Conservation (phyloP, 1,140 invertebrate genomes). For the Neoseiulus cucumeris region DNA sequence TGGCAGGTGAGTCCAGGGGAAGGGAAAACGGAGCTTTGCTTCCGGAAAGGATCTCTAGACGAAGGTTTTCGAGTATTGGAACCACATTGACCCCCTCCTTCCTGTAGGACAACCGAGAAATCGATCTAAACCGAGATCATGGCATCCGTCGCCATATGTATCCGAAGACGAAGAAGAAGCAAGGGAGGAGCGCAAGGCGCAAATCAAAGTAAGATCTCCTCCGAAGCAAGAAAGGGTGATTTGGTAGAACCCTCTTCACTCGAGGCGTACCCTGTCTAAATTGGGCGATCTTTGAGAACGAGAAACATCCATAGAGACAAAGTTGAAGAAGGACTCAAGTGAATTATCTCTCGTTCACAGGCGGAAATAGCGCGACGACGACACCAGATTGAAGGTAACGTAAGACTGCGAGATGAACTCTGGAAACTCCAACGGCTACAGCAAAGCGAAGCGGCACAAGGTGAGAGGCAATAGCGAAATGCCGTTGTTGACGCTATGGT, state of each 20-base stretch:
- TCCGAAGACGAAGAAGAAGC: constrained; percentile 9
- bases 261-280: not conserved
- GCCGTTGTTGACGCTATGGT: too few relatives aligned
- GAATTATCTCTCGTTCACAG: not conserved
- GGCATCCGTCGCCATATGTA: constrained; percentile 37
- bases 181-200: constrained; percentile 7
- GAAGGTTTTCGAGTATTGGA: too few relatives aligned
- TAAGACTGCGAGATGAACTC: constrained; percentile 35
- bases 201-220: not conserved
- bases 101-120: not conserved
- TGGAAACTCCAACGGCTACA: constrained; percentile 31
- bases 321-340: too few relatives aligned
- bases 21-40: too few relatives aligned
- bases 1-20: not conserved
- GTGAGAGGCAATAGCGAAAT: too few relatives aligned
- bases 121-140: constrained; percentile 32
- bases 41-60: too few relatives aligned
- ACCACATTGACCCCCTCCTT: too few relatives aligned
- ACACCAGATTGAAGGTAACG: constrained; percentile 12
- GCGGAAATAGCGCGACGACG: constrained; percentile 9
- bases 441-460: constrained; percentile 25
- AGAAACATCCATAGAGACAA: too few relatives aligned
- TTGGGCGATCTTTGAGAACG: not conserved
- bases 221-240: not conserved
- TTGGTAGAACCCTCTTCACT: too few relatives aligned